Evolutionary conservation across 2,113 vertebrate species (phyloP), one percentile per base, ranked within the genome.

Genomic region (Triplophysa rosa): DNA sequence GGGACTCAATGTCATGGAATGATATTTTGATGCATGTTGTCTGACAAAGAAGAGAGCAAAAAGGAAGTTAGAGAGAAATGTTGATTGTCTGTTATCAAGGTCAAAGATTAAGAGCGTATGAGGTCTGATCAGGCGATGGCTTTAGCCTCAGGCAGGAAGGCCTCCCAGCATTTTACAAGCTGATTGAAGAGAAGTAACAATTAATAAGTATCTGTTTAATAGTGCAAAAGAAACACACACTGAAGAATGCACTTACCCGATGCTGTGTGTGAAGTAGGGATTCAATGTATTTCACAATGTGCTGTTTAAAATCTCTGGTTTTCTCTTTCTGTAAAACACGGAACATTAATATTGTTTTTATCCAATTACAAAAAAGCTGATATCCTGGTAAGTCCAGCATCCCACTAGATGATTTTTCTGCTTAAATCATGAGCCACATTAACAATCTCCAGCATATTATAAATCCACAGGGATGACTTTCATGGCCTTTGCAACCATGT

Each of bases 161-260:
- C 95, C 89, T 99, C 97, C 97, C 97, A 99, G 83, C 97, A 98
- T 88, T 98, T 99, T 81, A 97, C 95, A 54, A 98, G 92, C 97
- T 99, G 91, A 0, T 17, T 76, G 52, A 80, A 33, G 42, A 49
- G 62, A 49, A 42, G 52, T 3, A 58, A 45, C n/a, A 52, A 47
- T 59, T 70, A 17, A 59, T 26, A n/a, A 37, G 11, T 12, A 16
- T 3, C 24, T 23, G 2, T 66, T 24, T 47, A 26, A 40, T 11
- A 1, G n/a, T 26, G 9, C 1, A 21, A 65, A 56, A 64, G 16
- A 71, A 9, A 56, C n/a, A 62, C 64, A 42, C 23, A 45, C 33
- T 65, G 24, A 65, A 8, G 33, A 11, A 78, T 47, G 67, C 11
- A 79, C 93, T 91, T 91, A 98, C 97, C 95, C 97, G 94, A 67